These are phyloP conservation scores for Mastacembelus armatus DNA, from an alignment of 2,797 vertebrate genomes.

Conservation along the genomic window DNA sequence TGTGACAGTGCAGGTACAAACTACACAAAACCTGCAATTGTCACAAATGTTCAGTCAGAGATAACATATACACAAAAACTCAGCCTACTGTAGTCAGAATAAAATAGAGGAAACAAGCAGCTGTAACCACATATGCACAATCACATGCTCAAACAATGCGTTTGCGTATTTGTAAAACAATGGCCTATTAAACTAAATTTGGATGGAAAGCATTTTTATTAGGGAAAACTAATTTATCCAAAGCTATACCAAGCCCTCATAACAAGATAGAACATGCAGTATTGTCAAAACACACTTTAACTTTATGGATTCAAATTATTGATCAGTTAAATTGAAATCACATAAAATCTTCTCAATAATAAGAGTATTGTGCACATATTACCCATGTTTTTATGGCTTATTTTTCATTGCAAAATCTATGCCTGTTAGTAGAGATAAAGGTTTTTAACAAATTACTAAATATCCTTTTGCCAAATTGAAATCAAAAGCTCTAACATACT, in stretches of 20 bases:
- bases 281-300: constrained; percentile 4
- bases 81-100: too few species aligned
- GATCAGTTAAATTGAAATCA: constrained; percentile 5
- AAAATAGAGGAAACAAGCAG: too few species aligned
- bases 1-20: too few species aligned
- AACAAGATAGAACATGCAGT: constrained; percentile 7
- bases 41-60: too few species aligned
- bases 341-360: not conserved
- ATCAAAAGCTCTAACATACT: not conserved
- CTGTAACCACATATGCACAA: not conserved
- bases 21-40: too few species aligned
- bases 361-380: not conserved
- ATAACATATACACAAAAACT: too few species aligned
- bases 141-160: not conserved
- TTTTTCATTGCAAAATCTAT: not conserved
- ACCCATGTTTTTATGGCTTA: not conserved
- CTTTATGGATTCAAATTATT: constrained; percentile 1
- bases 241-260: constrained; percentile 9
- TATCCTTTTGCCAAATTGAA: not conserved
- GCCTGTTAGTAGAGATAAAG: too few species aligned
- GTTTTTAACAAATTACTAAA: not conserved
- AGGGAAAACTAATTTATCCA: constrained; percentile 16
- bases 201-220: constrained; percentile 32
- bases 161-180: constrained; percentile 28
- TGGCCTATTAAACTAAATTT: constrained; percentile 28